Base-by-base conservation (phyloP, 2,797 vertebrate genomes). In the Myripristis murdjan region DNA sequence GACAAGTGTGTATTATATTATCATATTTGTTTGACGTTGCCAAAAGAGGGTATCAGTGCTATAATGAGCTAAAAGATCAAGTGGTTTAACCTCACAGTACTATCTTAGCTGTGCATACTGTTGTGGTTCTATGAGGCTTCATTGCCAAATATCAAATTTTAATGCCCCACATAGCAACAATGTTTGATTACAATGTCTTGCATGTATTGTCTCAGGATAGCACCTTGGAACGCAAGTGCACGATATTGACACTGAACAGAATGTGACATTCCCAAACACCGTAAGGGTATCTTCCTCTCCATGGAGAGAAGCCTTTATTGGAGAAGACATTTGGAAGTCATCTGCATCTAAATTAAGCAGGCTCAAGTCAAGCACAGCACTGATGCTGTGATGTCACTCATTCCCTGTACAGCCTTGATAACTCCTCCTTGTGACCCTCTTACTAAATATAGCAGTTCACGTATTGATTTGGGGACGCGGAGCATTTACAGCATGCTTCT, bases 371-470 rank as follows among this genome's bases (percentile, higher is more conserved):
- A 64, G 70, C 62, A 26, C 70, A 24, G 41, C 76, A 67, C 79
- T 72, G 77, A 86, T 78, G 55, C 64, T 59, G 59, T 82, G 82
- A 91, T 92, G 90, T 87, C 83, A 81, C 76, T 80, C 77, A 74
- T 80, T 84, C 77, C 81, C 78, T 63, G 49, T 53, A 44, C 84
- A 81, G 69, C 70, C 61, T 87, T 66, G 73, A 80, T 77, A 89
- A 88, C 90, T 93, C 91, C 91, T 93, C 89, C 89, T 87, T 53
- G 33, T 79, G 92, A 93, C 92, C 93, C 92, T 94, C 90, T 94
- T 94, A 87, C 92, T 91, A 91, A 88, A 92, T 93, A 94, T 93
- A 94, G 90, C 79, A 63, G 57, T 85, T 84, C 80, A 69, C 75
- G 72, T 93, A 94, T 95, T 87, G 93, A 95, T 94, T 94, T 87